A percentile compares a stretch with the other conserved stretches of the same genome.
phyloP scores from a whole-genome alignment of 2,888 invertebrate genomes.

The Clistopyga incitator region DNA sequence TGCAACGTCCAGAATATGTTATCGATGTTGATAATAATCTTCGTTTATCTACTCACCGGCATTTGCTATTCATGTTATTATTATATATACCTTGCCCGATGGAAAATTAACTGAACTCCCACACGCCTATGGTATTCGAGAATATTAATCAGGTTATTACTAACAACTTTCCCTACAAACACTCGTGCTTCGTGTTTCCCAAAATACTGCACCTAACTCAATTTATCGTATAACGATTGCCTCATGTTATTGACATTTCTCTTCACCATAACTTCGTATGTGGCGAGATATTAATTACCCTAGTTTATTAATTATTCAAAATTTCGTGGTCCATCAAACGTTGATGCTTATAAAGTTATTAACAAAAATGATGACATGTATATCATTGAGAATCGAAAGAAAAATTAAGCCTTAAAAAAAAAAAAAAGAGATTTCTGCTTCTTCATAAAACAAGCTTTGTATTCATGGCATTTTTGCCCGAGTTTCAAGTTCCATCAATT shows the following conservation, averaged over 20 bases:
- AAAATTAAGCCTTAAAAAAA: too few relatives aligned
- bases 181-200: neutral
- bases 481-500: too few relatives aligned
- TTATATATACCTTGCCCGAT: neutral
- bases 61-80: constrained; percentile 10
- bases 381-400: too few relatives aligned
- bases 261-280: neutral
- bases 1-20: constrained; percentile 4
- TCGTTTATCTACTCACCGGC: neutral
- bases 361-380: too few relatives aligned
- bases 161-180: neutral
- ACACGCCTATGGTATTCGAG: neutral
- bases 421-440: too few relatives aligned
- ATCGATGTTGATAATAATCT: neutral
- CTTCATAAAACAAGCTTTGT: too few relatives aligned
- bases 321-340: neutral
- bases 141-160: constrained; percentile 12
- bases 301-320: neutral
- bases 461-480: too few relatives aligned
- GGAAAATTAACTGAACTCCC: neutral
- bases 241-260: neutral
- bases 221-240: neutral
- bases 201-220: neutral
- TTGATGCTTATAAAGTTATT: too few relatives aligned
- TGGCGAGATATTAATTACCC: neutral